phyloP scores from a whole-genome alignment of 1,140 invertebrate genomes.

The Macrostomum lignano region DNA sequence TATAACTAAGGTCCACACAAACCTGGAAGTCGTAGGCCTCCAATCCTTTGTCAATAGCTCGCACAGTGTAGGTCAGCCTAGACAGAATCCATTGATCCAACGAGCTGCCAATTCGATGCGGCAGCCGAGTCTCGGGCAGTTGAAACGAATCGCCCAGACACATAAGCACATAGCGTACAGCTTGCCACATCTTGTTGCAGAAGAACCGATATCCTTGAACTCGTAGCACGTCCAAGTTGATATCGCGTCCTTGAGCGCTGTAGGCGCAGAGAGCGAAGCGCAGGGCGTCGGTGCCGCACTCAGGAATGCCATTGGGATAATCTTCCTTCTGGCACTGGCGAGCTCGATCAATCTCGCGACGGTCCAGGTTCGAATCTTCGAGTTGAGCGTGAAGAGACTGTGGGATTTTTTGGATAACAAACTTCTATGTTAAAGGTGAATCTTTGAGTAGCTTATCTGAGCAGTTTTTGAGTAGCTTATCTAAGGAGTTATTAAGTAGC shows the following conservation, averaged over 20 bases:
- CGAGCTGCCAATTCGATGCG: too few species aligned
- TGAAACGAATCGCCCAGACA: too few species aligned
- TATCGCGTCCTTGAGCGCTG: constrained; percentile 63
- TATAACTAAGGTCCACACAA: too few species aligned
- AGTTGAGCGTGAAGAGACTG: constrained; percentile 37
- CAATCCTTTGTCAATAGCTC: constrained; percentile 48
- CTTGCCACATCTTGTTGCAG: constrained; percentile 99
- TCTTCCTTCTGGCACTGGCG: constrained; percentile 49
- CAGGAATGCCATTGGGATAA: constrained; percentile 87
- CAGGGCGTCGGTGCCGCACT: constrained; percentile 90
- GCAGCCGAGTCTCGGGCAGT: too few species aligned
- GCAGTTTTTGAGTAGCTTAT: too few species aligned
- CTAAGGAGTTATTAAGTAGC: too few species aligned
- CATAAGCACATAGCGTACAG: too few species aligned
- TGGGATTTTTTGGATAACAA: too few species aligned
- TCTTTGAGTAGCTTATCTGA: too few species aligned
- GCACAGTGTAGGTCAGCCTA: constrained; percentile 44
- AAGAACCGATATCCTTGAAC: constrained; percentile 91
- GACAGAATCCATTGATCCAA: constrained; percentile 89
- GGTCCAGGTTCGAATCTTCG: constrained; percentile 55
- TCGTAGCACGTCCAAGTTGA: constrained; percentile 78
- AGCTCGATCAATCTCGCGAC: constrained; percentile 53
- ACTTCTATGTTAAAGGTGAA: too few species aligned
- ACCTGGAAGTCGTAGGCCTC: constrained; percentile 57
- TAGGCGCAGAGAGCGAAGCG: constrained; percentile 76